Evolutionary conservation across 2,888 invertebrate genomes (phyloP), one percentile per base, ranked within the genome.

Genomic region (Harmothoe impar): DNA sequence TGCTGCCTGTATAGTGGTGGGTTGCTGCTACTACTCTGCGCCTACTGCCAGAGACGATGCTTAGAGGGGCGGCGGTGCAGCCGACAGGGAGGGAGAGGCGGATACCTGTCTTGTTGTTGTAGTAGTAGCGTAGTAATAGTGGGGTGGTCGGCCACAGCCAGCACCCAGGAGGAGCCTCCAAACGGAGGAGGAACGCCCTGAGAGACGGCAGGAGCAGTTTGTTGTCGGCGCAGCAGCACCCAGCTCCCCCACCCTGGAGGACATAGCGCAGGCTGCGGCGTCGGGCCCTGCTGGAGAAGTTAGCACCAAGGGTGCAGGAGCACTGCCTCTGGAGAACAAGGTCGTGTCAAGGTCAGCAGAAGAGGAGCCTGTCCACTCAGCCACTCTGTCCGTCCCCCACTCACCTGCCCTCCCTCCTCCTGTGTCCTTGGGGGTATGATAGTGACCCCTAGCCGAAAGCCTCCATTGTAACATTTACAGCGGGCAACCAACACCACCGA

Each of bases 71-170:
- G 72, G 29, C 29, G 72, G 3, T 29, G 72, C 15, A 15, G 29
- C 72, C 25, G 29, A 25, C 72, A 29, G 25, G 29, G 72, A 25
- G 72, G 72, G 29, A 72, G 72, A 12, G 72, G 29, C 31, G 72
- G 72, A 3, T 72, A 72, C 72, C 72, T 72, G 72, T 29, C n/a
- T 72, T 72, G 72, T 72, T n/a, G 72, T 72, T 15, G 72, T 72
- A 72, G 72, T 72, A 29, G 72, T 20, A 62, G 62, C 3, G 15
- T 3, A 20, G 62, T 62, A 3, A 20, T 43, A 62, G n/a, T n/a
- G 62, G 62, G 62, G 72, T 72, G 72, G 72, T 25, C 31, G 72
- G 72, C 72, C 72, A 72, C 15, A 0, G 25, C 15, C 15, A 17
- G 17, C 3, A 0, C 0, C 72, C 25, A 5, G 72, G 72, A n/a